A percentile compares a stretch with the other conserved stretches of the same genome.
Conservation (phyloP, 2,113 vertebrate species). For the Prunella fulvescens region DNA sequence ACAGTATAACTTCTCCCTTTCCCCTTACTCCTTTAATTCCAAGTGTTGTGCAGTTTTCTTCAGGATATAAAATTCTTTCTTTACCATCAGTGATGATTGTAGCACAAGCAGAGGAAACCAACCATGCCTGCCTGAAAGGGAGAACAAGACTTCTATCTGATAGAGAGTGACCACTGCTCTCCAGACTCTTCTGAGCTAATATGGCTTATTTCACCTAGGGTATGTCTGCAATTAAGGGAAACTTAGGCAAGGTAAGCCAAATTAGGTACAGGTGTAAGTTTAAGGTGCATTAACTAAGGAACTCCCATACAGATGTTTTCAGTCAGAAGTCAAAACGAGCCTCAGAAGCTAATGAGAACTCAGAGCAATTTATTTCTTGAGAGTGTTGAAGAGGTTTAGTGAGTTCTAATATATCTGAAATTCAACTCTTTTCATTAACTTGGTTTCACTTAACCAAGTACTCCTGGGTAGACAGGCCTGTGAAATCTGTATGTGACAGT, state of each 20-base stretch:
- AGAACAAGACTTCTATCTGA: neutral
- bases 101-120: neutral
- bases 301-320: neutral
- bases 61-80: neutral
- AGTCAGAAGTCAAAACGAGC: neutral
- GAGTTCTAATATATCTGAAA: slow-evolving; percentile 6
- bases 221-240: neutral
- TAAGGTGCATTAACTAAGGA: neutral
- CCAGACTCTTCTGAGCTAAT: neutral
- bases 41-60: neutral
- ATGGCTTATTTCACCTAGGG: neutral
- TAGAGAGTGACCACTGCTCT: neutral
- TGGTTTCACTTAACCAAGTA: neutral
- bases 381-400: neutral
- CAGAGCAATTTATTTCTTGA: neutral
- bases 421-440: neutral
- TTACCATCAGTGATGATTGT: neutral
- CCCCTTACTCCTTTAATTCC: neutral
- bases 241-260: neutral
- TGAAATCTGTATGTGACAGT: neutral
- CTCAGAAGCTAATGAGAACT: slow-evolving; percentile 25
- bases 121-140: neutral
- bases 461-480: neutral
- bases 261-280: slow-evolving; percentile 8
- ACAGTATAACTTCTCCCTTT: neutral